Evolutionary conservation across 2,113 vertebrate species (phyloP).

Genomic region (Phycodurus eques): DNA sequence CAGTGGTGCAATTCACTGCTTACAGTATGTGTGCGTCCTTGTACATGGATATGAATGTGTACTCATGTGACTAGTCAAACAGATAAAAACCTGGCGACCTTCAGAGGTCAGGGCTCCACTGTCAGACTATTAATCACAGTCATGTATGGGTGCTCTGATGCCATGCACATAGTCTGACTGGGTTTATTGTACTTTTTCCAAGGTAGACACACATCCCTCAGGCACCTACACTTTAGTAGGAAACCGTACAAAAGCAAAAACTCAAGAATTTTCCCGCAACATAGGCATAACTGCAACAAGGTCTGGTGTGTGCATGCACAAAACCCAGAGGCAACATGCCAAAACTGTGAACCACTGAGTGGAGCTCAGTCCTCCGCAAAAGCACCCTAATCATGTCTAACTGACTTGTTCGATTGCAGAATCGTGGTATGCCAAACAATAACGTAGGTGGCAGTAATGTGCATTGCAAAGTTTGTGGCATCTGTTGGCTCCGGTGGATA

Average conservation of each 20-base stretch:
- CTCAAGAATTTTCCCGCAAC: background rate
- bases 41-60: slow-evolving; percentile 31
- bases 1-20: slow-evolving; percentile 37
- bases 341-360: background rate
- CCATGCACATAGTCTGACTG: slow-evolving; percentile 20
- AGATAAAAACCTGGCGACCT: slow-evolving; percentile 55
- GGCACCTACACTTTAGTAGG: slow-evolving; percentile 4
- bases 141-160: slow-evolving; percentile 33
- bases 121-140: slow-evolving; percentile 52
- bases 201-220: slow-evolving; percentile 36
- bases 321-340: background rate
- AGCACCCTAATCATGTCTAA: slow-evolving; percentile 1
- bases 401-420: background rate
- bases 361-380: background rate
- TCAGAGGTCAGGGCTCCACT: slow-evolving; percentile 51
- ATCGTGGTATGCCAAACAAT: background rate
- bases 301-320: background rate
- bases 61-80: slow-evolving; percentile 42
- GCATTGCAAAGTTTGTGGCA: background rate
- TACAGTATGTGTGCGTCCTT: slow-evolving; percentile 17
- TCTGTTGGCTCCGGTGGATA: background rate
- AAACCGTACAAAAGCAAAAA: background rate
- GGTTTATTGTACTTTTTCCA: slow-evolving; percentile 34
- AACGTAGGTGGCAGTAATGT: background rate
- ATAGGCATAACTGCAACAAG: background rate